Base-by-base conservation (phyloP, 2,113 vertebrate species). In the Zootoca vivipara region DNA sequence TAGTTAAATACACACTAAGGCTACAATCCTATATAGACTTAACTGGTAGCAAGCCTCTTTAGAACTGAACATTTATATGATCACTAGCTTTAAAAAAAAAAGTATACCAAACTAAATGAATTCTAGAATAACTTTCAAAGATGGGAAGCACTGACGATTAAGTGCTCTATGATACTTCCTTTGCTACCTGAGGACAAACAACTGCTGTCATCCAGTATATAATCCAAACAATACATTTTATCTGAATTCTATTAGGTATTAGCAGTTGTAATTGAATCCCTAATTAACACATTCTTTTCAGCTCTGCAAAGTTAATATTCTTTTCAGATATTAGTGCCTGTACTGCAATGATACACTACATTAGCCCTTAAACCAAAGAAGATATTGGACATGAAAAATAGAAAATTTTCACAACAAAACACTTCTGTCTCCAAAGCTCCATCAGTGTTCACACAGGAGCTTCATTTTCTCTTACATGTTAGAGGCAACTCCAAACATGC, bases 261-360 rank as follows among this genome's bases (percentile, higher is more conserved):
- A 78, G 40, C 75, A 78, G 3, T 4, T 18, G 69, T 67, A 87
- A 64, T 35, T 5, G 85, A 85, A 42, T 28, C 16, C 10, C 67
- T 83, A 85, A 73, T 9, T 46, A 83, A 78, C 6, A 82, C n/a
- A 83, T 65, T 80, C 64, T 58, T 77, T 83, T 24, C 89, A 87
- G 3, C 42, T 75, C 12, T 4, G 38, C 7, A n/a, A 85, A 75
- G 58, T 62, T 62, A 62, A 5, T 62, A 62, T 62, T 62, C 13
- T 62, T 64, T 89, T 69, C 85, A 89, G 58, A 52, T 67, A 74
- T 3, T 10, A 73, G 77, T 81, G 15, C 26, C 10, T 65, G 18
- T 62, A 26, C 12, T n/a, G 30, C 28, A 78, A 46, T 46, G 24
- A 28, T 13, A 12, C 24, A 78, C 33, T 18, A 15, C 7, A 70